Evolutionary conservation across 2,888 invertebrate genomes (phyloP).

Genomic region (Melinaea marsaeus): DNA sequence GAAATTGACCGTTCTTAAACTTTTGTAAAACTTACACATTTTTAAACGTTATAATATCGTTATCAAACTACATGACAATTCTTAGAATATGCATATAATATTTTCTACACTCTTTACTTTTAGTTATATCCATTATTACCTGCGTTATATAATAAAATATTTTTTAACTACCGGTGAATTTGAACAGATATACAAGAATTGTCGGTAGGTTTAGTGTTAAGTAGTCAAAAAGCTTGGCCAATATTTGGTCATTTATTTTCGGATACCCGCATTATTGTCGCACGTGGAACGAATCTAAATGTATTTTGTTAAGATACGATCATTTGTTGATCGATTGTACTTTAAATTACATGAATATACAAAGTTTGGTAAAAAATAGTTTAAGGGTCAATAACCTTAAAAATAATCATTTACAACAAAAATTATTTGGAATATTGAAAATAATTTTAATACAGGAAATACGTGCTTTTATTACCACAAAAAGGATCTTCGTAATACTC

Average conservation of each 20-base stretch:
- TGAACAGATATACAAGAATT: no score
- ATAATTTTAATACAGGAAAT: constrained; percentile 8
- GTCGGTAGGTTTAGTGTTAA: no score
- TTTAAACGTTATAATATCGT: no score
- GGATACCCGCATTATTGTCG: constrained; percentile 17
- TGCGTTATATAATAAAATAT: no score
- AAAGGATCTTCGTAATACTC: constrained; percentile 14
- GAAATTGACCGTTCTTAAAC: no score
- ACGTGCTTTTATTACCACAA: constrained; percentile 13
- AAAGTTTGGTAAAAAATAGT: not conserved
- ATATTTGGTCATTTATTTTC: not conserved
- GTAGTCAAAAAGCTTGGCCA: not conserved
- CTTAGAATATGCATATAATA: no score
- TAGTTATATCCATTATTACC: no score
- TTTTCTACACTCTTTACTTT: no score
- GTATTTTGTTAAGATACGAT: constrained; percentile 10
- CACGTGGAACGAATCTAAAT: constrained; percentile 17
- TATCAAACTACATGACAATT: no score
- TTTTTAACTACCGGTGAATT: no score
- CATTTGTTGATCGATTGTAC: not conserved
- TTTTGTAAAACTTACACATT: no score
- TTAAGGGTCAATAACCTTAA: not conserved
- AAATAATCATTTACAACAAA: not conserved
- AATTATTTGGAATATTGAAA: not conserved
- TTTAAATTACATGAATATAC: not conserved